A percentile compares a stretch with the other conserved stretches of the same genome.
phyloP scores from a whole-genome alignment of 2,113 vertebrate species.

The Nannospalax galili region DNA sequence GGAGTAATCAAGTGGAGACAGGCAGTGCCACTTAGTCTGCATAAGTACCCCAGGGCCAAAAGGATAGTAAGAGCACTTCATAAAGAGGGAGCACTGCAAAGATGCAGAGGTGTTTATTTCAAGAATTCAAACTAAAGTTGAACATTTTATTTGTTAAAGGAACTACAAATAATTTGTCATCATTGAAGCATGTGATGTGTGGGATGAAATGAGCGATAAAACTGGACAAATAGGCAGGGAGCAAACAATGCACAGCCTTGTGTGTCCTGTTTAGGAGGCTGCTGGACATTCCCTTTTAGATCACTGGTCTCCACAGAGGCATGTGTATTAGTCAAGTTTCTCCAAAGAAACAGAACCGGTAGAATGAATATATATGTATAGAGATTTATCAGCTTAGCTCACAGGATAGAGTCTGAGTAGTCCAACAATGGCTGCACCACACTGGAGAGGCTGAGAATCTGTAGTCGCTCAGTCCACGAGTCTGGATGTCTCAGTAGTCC shows the following conservation, averaged over 20 bases:
- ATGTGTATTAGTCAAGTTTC: no score
- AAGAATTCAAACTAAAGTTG: conserved; percentile 8
- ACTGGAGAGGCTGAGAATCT: no score
- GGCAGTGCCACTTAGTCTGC: background rate
- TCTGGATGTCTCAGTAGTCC: no score
- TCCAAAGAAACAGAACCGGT: no score
- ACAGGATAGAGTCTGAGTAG: no score
- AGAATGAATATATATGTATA: no score
- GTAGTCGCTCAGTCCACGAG: no score
- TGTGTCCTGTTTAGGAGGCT: background rate
- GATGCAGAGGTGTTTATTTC: conserved; percentile 23
- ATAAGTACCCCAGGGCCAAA: background rate
- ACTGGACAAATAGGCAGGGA: background rate
- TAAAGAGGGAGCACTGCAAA: background rate
- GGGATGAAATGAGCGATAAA: conserved; percentile 23
- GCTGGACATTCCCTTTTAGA: background rate
- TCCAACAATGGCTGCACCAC: no score
- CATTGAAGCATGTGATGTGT: conserved; percentile 61
- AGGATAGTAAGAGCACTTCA: background rate
- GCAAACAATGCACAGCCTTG: background rate
- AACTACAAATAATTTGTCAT: conserved; percentile 53
- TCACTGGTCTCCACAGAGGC: background rate
- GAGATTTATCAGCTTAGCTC: no score
- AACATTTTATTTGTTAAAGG: conserved; percentile 44
- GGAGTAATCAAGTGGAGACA: background rate